Evolutionary conservation across 2,113 vertebrate species (phyloP), one percentile per base, ranked within the genome.

Genomic region (Oncorhynchus tshawytscha): DNA sequence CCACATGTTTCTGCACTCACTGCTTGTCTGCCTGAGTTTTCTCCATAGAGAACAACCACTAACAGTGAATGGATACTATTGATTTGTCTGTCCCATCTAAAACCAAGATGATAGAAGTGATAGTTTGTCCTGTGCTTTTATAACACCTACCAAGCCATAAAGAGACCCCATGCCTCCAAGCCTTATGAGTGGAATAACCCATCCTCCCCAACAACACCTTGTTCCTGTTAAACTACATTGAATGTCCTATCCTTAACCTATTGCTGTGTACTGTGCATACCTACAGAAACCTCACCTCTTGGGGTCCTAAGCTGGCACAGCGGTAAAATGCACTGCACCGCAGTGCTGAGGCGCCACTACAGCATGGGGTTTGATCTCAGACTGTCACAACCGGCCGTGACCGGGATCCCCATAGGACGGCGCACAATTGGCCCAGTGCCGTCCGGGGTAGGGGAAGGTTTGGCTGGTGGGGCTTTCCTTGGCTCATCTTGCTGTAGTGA

Each of bases 11-110:
- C 80, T 80, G 67, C 75, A 81, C 75, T 78, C 49, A 67, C 71
- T 87, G 79, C 83, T 80, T 75, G 82, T 85, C 77, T 71, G 78
- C 78, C 72, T 57, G 54, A 57, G 54, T 57, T 84, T 22, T 51
- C 70, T 75, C 70, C 27, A n/a, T 20, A 22, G 13, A 9, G 74
- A 68, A 68, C 67, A n/a, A 70, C 68, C 57, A 77, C 68, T 77
- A 71, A 75, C 25, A 75, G 20, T 34, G 59, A 22, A 45, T 22
- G 45, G 54, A 51, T 39, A 34, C 18, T 31, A 18, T 45, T 70
- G 68, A 70, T 48, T 18, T 64, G 5, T 25, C 22, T 24, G 22
- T 22, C 22, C 62, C 22, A 3, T 64, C 6, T 45, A 69, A 18
- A 34, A 39, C 29, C 67, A 45, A n/a, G 29, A 34, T 48, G 25